phyloP scores from a whole-genome alignment of 2,888 invertebrate genomes.

The Agonopterix heracliana region DNA sequence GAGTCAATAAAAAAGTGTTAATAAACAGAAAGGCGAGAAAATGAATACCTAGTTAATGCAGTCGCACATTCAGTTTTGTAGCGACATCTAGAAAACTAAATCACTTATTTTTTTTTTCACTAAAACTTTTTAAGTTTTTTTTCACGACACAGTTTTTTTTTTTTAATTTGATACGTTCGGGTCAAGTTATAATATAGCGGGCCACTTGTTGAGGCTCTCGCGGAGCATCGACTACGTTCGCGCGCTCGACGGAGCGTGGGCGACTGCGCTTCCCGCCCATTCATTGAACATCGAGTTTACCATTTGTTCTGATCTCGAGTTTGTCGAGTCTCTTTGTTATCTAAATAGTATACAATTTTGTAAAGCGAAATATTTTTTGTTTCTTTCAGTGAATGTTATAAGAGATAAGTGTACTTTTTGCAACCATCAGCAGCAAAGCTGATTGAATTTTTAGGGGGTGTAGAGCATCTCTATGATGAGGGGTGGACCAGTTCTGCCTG shows the following conservation, averaged over 20 bases:
- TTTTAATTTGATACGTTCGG: constrained; percentile 18
- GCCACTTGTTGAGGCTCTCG: constrained; percentile 58
- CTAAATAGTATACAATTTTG: too few relatives aligned
- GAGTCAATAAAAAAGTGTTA: background rate
- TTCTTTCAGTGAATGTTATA: too few relatives aligned
- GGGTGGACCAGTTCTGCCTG: too few relatives aligned
- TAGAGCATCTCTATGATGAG: too few relatives aligned
- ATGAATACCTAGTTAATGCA: constrained; percentile 28
- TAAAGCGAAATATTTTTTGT: too few relatives aligned
- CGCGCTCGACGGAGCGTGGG: constrained; percentile 66
- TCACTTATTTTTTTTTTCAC: constrained; percentile 21
- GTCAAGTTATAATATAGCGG: constrained; percentile 23
- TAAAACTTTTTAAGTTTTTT: constrained; percentile 16
- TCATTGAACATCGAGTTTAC: constrained; percentile 31
- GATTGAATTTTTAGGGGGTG: too few relatives aligned
- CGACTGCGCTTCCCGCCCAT: constrained; percentile 70
- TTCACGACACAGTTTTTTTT: constrained; percentile 14
- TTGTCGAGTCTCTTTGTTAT: background rate
- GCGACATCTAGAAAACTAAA: background rate
- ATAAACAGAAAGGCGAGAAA: constrained; percentile 13
- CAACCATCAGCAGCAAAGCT: too few relatives aligned
- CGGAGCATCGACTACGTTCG: constrained; percentile 51
- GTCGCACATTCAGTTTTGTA: constrained; percentile 8
- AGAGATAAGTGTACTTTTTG: too few relatives aligned
- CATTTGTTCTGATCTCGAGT: background rate